These are phyloP conservation scores for Perccottus glenii DNA, from an alignment of 2,113 vertebrate genomes.

Conservation along the genomic window DNA sequence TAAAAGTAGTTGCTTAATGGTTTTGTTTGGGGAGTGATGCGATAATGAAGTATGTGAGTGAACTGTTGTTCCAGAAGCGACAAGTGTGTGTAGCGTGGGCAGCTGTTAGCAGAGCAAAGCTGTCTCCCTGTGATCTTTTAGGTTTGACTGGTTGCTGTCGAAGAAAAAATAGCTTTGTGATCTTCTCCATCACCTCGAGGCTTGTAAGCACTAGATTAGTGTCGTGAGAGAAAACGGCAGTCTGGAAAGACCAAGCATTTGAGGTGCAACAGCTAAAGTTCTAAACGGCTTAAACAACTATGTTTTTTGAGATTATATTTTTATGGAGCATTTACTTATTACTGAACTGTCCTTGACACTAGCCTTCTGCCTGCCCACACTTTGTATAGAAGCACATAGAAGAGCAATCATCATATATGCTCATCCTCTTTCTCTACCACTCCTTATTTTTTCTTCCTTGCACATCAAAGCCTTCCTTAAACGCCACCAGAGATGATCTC, in stretches of 20 bases:
- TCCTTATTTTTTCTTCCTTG: conserved; percentile 16
- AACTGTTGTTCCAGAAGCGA: conserved; percentile 25
- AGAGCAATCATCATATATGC: conserved; percentile 28
- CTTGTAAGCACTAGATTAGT: conserved; percentile 10
- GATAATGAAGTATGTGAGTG: conserved; percentile 15
- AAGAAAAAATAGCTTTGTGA: conserved; percentile 14
- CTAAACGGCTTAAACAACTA: no score
- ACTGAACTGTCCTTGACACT: not conserved
- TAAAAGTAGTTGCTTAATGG: not conserved
- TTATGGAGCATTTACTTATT: no score
- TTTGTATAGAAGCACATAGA: conserved; percentile 18
- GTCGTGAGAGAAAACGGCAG: no score
- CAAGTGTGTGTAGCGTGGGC: conserved; percentile 29
- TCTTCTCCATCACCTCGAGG: not conserved
- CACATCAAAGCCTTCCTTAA: conserved; percentile 56
- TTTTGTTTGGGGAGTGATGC: not conserved
- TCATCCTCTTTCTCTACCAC: conserved; percentile 13
- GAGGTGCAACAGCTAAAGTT: no score
- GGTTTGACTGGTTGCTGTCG: conserved; percentile 18
- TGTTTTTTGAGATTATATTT: no score
- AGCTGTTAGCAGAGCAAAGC: conserved; percentile 15
- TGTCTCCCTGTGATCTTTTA: conserved; percentile 29
- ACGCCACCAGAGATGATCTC: conserved; percentile 42
- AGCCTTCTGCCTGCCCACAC: conserved; percentile 20
- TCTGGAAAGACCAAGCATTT: no score